phyloP scores from a whole-genome alignment of 2,797 vertebrate species.

The Rhynchotus rufescens region DNA sequence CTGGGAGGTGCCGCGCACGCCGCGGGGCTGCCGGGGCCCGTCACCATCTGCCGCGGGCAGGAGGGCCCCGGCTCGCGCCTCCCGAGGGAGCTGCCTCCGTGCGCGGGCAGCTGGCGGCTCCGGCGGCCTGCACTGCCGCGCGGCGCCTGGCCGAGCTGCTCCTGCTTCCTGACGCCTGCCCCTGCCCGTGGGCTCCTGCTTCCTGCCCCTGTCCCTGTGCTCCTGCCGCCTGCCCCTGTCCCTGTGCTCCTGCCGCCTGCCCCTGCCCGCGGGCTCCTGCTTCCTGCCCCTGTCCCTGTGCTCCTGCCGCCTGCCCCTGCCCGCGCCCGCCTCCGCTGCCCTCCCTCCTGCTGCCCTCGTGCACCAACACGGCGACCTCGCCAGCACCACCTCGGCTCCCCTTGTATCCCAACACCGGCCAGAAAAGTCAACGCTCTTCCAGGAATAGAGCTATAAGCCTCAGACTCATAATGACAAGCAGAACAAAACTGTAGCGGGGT shows the following conservation, averaged over 20 bases:
- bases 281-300: too few relatives aligned
- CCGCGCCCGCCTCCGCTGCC: too few relatives aligned
- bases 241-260: too few relatives aligned
- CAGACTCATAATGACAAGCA: background rate
- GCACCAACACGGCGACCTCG: accelerated
- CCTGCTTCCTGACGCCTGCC: background rate
- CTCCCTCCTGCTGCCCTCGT: background rate
- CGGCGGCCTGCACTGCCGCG: accelerated
- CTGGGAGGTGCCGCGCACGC: background rate
- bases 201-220: too few relatives aligned
- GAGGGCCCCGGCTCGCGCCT: accelerated
- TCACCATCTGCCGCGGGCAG: background rate
- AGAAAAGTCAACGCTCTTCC: background rate
- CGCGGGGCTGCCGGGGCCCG: background rate
- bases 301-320: too few relatives aligned
- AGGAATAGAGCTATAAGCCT: background rate
- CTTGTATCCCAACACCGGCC: background rate
- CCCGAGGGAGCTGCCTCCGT: background rate
- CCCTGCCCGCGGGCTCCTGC: too few relatives aligned
- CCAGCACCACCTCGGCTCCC: background rate
- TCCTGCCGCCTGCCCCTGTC: background rate
- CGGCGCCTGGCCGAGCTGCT: background rate
- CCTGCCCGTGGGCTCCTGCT: too few relatives aligned
- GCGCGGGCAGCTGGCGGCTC: background rate
- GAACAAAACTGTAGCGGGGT: background rate